phyloP scores from a whole-genome alignment of 2,888 invertebrate species.

The Melieria omissa region DNA sequence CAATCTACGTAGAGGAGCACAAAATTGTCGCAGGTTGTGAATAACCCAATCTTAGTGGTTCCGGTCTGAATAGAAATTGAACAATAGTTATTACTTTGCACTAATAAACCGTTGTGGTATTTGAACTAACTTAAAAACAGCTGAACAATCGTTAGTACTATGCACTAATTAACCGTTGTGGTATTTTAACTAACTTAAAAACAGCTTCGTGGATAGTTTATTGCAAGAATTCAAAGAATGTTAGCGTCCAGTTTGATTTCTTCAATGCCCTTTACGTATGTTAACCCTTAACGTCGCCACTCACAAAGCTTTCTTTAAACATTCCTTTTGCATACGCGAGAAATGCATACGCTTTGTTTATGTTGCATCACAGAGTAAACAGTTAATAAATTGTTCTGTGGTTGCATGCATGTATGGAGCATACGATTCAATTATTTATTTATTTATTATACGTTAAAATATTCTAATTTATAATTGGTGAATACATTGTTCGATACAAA shows the following conservation, averaged over 20 bases:
- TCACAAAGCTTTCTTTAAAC: too few relatives aligned
- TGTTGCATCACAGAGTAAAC: too few relatives aligned
- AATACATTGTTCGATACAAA: too few relatives aligned
- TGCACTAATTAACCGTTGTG: not conserved
- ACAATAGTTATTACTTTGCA: not conserved
- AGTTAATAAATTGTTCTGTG: too few relatives aligned
- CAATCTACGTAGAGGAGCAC: conserved; percentile 40
- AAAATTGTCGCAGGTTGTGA: conserved; percentile 45
- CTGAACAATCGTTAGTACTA: not conserved
- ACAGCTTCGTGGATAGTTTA: conserved; percentile 2
- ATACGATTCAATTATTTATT: too few relatives aligned
- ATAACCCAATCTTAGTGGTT: conserved; percentile 33
- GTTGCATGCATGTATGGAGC: too few relatives aligned
- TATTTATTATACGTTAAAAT: too few relatives aligned
- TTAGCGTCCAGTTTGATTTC: conserved; percentile 39
- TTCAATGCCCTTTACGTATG: conserved; percentile 41
- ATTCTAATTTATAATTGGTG: too few relatives aligned
- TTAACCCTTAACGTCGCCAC: too few relatives aligned
- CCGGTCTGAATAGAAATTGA: conserved; percentile 17
- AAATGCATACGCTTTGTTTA: too few relatives aligned
- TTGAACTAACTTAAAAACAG: conserved; percentile 24
- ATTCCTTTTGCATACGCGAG: too few relatives aligned
- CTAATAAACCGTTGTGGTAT: not conserved
- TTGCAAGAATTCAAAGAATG: conserved; percentile 40
- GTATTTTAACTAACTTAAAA: conserved; percentile 26